Evolutionary conservation across 2,797 vertebrate species (phyloP).

Genomic region (Tympanoctomys barrerae): DNA sequence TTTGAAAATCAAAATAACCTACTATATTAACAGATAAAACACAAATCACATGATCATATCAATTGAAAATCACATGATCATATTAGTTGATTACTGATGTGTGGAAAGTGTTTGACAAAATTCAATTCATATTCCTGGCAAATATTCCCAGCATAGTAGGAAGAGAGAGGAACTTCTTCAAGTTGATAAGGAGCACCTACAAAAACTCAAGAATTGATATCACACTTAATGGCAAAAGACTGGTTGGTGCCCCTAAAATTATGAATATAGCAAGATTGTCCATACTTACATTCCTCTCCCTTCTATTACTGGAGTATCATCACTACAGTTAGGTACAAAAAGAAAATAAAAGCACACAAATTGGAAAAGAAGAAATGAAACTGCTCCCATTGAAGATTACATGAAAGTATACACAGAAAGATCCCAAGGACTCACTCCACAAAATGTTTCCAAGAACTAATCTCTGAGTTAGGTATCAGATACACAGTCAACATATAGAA

Average conservation of each 20-base stretch:
- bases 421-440: background rate
- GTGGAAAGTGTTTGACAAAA: background rate
- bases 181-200: background rate
- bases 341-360: background rate
- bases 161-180: background rate
- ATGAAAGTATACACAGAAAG: background rate
- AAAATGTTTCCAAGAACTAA: background rate
- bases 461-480: background rate
- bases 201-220: background rate
- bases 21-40: background rate
- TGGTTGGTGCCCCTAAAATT: background rate
- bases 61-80: background rate
- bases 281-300: background rate
- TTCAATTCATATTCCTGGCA: background rate
- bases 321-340: background rate
- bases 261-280: background rate
- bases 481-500: background rate
- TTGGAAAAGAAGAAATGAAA: background rate
- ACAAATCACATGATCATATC: background rate
- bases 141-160: background rate
- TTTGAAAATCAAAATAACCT: background rate
- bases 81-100: background rate
- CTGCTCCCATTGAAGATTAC: background rate
- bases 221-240: background rate
- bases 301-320: background rate